These are phyloP conservation scores for Perca flavescens DNA, from an alignment of 2,113 vertebrate species.

Conservation along the genomic window DNA sequence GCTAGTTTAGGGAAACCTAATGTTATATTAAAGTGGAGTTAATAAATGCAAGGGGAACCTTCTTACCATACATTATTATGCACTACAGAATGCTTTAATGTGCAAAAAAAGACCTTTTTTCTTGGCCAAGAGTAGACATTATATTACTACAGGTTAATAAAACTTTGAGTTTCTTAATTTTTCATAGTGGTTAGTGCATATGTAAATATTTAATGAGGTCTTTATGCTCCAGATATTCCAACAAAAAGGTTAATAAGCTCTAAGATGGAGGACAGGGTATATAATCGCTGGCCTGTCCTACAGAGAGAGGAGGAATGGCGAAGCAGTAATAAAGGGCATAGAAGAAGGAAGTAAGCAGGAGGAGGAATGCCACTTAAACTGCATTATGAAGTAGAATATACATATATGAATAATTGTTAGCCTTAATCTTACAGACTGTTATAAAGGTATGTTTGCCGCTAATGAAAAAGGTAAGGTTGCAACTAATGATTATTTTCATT, in stretches of 20 bases:
- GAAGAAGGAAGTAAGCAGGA: constrained; percentile 43
- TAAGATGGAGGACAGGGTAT: constrained; percentile 76
- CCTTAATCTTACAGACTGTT: constrained; percentile 8
- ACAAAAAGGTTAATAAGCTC: constrained; percentile 86
- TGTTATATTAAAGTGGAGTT: constrained; percentile 85
- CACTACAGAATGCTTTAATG: constrained; percentile 81
- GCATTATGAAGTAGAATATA: constrained; percentile 28
- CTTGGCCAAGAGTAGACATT: constrained; percentile 78
- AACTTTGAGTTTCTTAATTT: constrained; percentile 85
- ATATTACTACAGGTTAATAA: constrained; percentile 87
- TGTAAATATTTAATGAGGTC: constrained; percentile 86
- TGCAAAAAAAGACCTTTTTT: constrained; percentile 75
- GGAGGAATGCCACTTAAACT: constrained; percentile 40
- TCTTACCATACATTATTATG: constrained; percentile 84
- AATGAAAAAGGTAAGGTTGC: background rate
- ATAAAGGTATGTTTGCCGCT: background rate
- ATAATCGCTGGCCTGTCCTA: constrained; percentile 72
- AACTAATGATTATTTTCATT: background rate
- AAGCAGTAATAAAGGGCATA: constrained; percentile 55
- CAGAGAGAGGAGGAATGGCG: constrained; percentile 53
- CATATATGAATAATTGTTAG: background rate
- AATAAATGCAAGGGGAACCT: constrained; percentile 80
- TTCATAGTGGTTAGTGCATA: constrained; percentile 83
- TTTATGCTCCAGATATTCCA: constrained; percentile 85
- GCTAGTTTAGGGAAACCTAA: constrained; percentile 85